Base-by-base conservation (phyloP, 2,888 invertebrate genomes). In the Petrophora chlorosata region DNA sequence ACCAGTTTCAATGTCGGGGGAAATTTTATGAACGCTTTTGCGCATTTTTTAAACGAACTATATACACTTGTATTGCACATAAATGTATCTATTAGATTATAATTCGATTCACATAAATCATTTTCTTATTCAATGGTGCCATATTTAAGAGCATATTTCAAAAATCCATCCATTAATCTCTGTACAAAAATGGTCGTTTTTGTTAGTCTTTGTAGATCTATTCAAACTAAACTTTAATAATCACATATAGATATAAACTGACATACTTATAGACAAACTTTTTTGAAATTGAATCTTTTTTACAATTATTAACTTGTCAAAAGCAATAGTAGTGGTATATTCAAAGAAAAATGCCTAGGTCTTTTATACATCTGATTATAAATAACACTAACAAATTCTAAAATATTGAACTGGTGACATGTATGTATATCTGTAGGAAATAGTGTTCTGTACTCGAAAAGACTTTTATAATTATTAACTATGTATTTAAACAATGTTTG, bases 1-100 rank as follows among this genome's bases (percentile, higher is more conserved):
- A 62, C 74, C 73, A 65, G 70, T 83, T 87, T 88, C 81, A 79
- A 69, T 88, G 87, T 88, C 80, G 85, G 86, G 78, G 61, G 73
- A 59, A 72, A 70, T 82, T 85, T 84, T 86, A 76, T 79, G 72
- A 84, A 85, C 83, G 89, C 88, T 85, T 88, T 89, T 89, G 87
- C 88, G 87, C 83, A 74, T 79, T 82, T 85, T 77, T 83, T 64
- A 61, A 75, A 68, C 41, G 48, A 55, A 56, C 53, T 61, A 56
- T 61, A 56, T 73, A 72, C 66, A 73, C 68, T 67, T 60, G 53
- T 67, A 65, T 59, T 52, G 67, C 71, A 69, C 70, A 22, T 53
- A 42, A 42, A 59, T 63, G 55, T 69, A 61, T 61, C 45, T 59
- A 44, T 59, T 62, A 46, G 49, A 54, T 56, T 44, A 13, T 50